phyloP scores from a whole-genome alignment of 2,888 invertebrate genomes.

The Cybosia mesomella region DNA sequence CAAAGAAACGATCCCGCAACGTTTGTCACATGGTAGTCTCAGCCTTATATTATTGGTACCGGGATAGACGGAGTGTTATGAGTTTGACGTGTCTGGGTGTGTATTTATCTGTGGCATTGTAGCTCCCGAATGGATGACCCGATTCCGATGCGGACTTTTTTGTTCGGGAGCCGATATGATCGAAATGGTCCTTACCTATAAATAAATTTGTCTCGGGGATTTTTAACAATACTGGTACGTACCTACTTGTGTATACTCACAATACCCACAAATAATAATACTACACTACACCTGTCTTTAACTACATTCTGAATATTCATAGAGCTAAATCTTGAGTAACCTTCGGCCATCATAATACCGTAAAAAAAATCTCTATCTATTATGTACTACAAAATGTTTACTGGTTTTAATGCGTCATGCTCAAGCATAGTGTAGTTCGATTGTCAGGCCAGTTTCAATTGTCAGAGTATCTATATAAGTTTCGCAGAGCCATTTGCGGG shows the following conservation, averaged over 20 bases:
- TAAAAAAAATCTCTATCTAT: constrained; percentile 34
- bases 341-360: constrained; percentile 34
- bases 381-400: constrained; percentile 38
- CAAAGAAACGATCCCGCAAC: no score
- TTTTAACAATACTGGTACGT: not conserved
- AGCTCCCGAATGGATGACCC: no score
- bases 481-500: constrained; percentile 32
- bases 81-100: no score
- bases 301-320: constrained; percentile 54
- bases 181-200: no score
- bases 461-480: constrained; percentile 49
- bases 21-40: no score
- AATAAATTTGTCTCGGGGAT: no score
- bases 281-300: constrained; percentile 20
- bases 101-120: no score
- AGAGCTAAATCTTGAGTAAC: constrained; percentile 36
- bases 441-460: constrained; percentile 34
- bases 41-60: no score
- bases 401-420: constrained; percentile 26
- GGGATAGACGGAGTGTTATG: no score
- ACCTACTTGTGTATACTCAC: not conserved
- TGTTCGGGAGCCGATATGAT: no score
- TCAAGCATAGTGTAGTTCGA: constrained; percentile 23
- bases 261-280: constrained; percentile 1
- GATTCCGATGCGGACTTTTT: no score